These are phyloP conservation scores for Furcifer pardalis DNA, from an alignment of 2,797 vertebrate genomes.

Conservation along the genomic window DNA sequence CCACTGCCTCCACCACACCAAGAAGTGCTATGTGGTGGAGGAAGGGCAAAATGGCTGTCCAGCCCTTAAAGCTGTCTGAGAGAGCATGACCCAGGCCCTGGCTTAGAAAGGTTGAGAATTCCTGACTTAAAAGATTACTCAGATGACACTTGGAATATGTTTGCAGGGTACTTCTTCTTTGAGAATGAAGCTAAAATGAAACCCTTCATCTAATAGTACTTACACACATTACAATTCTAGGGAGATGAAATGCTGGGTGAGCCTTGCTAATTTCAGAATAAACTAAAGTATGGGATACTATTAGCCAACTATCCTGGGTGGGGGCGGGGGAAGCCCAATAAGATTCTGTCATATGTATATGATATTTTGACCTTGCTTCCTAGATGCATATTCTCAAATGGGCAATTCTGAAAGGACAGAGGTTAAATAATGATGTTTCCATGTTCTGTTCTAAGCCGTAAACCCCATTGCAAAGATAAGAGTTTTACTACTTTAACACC, in stretches of 20 bases:
- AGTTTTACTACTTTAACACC: background rate
- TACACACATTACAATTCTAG: background rate
- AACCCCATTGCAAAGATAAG: background rate
- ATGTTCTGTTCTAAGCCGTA: background rate
- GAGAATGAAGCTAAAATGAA: slow-evolving; percentile 35
- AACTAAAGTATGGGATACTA: slow-evolving; percentile 30
- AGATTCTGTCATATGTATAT: slow-evolving; percentile 37
- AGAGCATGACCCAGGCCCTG: too few species aligned
- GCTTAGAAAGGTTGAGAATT: too few species aligned
- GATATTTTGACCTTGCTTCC: background rate
- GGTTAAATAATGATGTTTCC: background rate
- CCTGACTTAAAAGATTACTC: background rate
- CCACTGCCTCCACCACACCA: too few species aligned
- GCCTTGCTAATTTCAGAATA: slow-evolving; percentile 45
- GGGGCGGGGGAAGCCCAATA: slow-evolving; percentile 7
- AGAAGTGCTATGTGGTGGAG: too few species aligned
- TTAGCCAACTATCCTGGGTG: slow-evolving; percentile 31
- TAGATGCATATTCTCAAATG: background rate
- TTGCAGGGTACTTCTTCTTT: slow-evolving; percentile 15
- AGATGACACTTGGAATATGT: background rate
- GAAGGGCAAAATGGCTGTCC: too few species aligned
- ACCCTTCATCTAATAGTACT: slow-evolving; percentile 11
- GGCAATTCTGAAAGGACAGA: background rate
- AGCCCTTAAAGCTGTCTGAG: too few species aligned
- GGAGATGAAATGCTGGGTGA: slow-evolving; percentile 46